Conservation (phyloP, 92 coral and sea anemone species). For the Phenganax subtilis region DNA sequence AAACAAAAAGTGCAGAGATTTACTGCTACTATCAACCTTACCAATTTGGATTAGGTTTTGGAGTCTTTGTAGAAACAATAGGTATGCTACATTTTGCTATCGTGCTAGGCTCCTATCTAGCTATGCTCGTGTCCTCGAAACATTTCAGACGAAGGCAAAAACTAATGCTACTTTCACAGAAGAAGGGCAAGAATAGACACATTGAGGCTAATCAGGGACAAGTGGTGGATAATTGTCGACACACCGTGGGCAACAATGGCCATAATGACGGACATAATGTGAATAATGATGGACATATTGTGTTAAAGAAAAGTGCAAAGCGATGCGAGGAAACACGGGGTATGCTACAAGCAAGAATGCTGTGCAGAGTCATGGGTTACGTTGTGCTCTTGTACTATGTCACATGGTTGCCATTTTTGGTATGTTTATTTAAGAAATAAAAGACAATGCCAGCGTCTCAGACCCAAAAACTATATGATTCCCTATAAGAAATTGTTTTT, state of each 20-base stretch:
- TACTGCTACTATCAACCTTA: conserved; percentile 68
- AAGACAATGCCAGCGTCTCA: no score
- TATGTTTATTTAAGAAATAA: conserved; percentile 36
- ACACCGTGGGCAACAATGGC: no score
- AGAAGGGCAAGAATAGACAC: background rate
- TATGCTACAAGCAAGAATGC: conserved; percentile 67
- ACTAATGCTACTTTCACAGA: conserved; percentile 56
- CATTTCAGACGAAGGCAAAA: conserved; percentile 69
- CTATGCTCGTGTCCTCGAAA: conserved; percentile 65
- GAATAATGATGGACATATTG: background rate
- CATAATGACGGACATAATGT: conserved; percentile 10
- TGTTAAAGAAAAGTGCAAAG: background rate
- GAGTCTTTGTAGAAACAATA: conserved; percentile 58
- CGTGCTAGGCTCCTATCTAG: conserved; percentile 69
- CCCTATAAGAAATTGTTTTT: no score
- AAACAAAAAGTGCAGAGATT: conserved; percentile 48
- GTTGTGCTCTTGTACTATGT: conserved; percentile 80
- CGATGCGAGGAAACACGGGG: conserved; percentile 66
- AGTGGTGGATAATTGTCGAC: no score
- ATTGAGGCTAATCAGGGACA: no score
- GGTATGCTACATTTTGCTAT: conserved; percentile 68
- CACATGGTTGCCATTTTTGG: conserved; percentile 98
- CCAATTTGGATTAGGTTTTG: conserved; percentile 70
- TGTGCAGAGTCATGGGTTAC: conserved; percentile 75
- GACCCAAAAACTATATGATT: no score